Percentiles rank a stretch among this genome's conserved stretches.
Evolutionary conservation across 2,797 vertebrate species (phyloP).

Genomic region (Pempheris klunzingeri): DNA sequence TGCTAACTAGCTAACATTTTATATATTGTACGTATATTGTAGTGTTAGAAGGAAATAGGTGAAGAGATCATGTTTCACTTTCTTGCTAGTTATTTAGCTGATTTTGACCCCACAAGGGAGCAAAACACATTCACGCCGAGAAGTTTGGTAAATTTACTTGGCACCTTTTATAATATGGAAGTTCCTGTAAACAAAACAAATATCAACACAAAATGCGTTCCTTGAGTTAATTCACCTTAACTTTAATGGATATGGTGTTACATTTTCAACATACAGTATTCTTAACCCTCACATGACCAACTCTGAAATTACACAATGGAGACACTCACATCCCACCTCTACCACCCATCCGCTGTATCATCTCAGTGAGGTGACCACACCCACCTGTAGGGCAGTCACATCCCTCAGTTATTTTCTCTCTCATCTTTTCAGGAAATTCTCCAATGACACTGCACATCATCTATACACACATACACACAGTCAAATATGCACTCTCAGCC

Average conservation of each 20-base stretch:
- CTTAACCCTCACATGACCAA: not conserved
- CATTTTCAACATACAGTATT: not conserved
- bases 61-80: not conserved
- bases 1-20: not conserved
- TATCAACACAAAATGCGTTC: not conserved
- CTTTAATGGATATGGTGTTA: not conserved
- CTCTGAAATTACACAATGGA: not conserved
- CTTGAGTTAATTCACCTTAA: not conserved
- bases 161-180: not conserved
- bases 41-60: not conserved
- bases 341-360: not conserved
- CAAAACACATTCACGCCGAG: no score
- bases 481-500: slow-evolving; percentile 18
- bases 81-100: not conserved
- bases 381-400: not conserved
- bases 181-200: not conserved
- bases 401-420: not conserved
- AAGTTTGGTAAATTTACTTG: not conserved
- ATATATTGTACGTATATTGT: no score
- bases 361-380: not conserved
- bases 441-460: not conserved
- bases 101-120: no score
- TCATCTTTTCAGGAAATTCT: slow-evolving; percentile 17
- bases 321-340: not conserved
- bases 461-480: not conserved